phyloP scores from a whole-genome alignment of 92 coral and sea anemone genomes.

The Epizoanthus rinbou region DNA sequence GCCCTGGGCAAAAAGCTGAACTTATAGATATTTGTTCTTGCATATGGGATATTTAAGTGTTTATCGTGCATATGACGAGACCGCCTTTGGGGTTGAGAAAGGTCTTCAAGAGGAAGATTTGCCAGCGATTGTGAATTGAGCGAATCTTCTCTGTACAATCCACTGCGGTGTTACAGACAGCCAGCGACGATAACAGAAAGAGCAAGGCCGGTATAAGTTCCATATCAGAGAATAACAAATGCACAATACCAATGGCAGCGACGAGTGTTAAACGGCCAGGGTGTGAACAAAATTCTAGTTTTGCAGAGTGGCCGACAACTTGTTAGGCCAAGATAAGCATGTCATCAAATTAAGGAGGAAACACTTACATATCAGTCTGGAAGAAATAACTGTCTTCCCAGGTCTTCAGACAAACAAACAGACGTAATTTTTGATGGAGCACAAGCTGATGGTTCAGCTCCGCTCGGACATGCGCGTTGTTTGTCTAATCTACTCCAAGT shows the following conservation, averaged over 20 bases:
- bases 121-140: neutral
- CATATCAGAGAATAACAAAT: neutral
- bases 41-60: too few species aligned
- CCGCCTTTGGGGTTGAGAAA: too few species aligned
- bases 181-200: constrained; percentile 4
- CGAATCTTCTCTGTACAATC: neutral
- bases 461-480: neutral
- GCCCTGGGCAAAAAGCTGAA: too few species aligned
- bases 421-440: constrained; percentile 2
- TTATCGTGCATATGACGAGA: too few species aligned
- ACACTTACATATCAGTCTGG: neutral
- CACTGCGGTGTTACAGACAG: neutral
- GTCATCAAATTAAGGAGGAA: neutral
- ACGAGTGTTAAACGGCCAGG: neutral
- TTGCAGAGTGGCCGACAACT: neutral
- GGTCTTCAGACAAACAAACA: neutral
- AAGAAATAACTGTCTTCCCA: neutral
- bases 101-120: too few species aligned
- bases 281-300: neutral
- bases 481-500: neutral
- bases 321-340: neutral
- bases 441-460: neutral
- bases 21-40: too few species aligned
- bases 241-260: neutral
- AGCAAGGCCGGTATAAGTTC: neutral